Base-by-base conservation (phyloP, 2,888 invertebrate genomes). In the Phyto melanocephala region DNA sequence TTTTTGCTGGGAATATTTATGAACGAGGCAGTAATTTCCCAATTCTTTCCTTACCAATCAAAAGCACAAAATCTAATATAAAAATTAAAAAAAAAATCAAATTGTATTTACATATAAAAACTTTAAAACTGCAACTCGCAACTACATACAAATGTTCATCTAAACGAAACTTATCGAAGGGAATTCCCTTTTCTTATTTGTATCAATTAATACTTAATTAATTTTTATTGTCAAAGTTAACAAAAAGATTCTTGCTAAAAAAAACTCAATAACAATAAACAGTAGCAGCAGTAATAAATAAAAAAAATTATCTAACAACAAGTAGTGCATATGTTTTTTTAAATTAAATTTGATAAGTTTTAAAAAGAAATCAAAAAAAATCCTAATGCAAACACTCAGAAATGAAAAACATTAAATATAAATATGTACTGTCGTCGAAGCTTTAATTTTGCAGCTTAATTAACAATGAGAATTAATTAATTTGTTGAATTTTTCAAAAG, bases 271-370 rank as follows among this genome's bases (percentile, higher is more conserved):
- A 54, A 54, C 28, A 54, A 24, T 28, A 15, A 45, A n/a, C n/a
- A n/a, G 28, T 6, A 28, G 28, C 45, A 45, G 17, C 45, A 45
- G 45, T 28, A 45, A 45, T 15, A n/a, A 15, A 45, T 8, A 7
- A 45, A 15, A 15, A 47, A 13, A 24, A 24, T 52, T 22, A 52
- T 52, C 24, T 52, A 11, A 52, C 10, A 40, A 11, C 24, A 24
- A 24, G 52, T 52, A 24, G 24, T 24, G 11, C 20, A 24, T 35
- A 8, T 56, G 17, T 56, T 35, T 8, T 56, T 56, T 17, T 17
- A 56, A 56, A 56, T 56, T 56, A 56, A n/a, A 56, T 56, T 35
- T 33, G 33, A 56, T 56, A 56, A 56, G 17, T 15, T 33, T 54
- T 2, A 13, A n/a, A 52, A 33, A 47, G 6, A 47, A 47, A 17